Percentiles rank a stretch among this genome's conserved stretches.
phyloP scores from a whole-genome alignment of 2,888 invertebrate genomes.

The Dinocampus coccinellae region DNA sequence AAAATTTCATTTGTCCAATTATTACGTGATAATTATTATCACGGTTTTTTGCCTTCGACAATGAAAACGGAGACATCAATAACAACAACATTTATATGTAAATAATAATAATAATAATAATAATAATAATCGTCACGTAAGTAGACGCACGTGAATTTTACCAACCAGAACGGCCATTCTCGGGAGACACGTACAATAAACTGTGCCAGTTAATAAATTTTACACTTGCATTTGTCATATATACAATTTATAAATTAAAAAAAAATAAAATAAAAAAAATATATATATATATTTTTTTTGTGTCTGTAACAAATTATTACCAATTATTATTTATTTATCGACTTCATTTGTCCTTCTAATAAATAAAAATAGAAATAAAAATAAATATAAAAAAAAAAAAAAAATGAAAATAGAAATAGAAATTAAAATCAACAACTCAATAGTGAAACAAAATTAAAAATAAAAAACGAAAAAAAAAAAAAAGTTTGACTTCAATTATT shows the following conservation, averaged over 20 bases:
- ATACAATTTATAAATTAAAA: neutral
- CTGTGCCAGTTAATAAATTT: too few relatives aligned
- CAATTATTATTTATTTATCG: neutral
- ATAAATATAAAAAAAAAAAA: too few relatives aligned
- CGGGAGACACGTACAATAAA: too few relatives aligned
- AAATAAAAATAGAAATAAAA: too few relatives aligned
- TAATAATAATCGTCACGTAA: conserved; percentile 22
- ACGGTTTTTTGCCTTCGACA: conserved; percentile 10
- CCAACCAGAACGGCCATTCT: conserved; percentile 24
- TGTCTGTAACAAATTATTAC: neutral
- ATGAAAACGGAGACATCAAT: too few relatives aligned
- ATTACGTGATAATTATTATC: conserved; percentile 31
- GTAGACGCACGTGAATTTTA: conserved; percentile 14
- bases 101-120: neutral
- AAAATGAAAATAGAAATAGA: neutral
- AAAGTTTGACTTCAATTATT: too few relatives aligned
- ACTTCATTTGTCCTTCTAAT: neutral
- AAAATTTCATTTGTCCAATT: conserved; percentile 28
- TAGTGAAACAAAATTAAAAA: too few relatives aligned
- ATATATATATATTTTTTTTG: neutral
- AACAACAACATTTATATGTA: too few relatives aligned
- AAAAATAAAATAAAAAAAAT: neutral
- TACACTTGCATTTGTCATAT: neutral
- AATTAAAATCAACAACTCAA: too few relatives aligned
- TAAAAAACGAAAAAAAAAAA: conserved; percentile 28